A percentile compares a stretch with the other conserved stretches of the same genome.
Evolutionary conservation across 2,797 vertebrate genomes (phyloP).

Genomic region (Lepus townsendii): DNA sequence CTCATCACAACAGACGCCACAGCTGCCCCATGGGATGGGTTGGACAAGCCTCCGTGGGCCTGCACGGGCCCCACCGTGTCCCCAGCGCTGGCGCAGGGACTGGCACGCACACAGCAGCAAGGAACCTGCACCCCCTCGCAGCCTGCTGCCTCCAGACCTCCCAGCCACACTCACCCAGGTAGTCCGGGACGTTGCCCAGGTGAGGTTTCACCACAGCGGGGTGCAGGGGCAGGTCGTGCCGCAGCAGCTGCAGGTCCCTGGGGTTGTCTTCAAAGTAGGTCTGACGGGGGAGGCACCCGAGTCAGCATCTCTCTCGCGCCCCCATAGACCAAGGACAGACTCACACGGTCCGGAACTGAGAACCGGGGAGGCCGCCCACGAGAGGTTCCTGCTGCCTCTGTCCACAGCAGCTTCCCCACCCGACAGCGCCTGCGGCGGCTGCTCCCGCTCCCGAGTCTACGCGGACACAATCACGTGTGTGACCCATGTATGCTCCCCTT

Average conservation of each 20-base stretch:
- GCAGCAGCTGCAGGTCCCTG: constrained; percentile 94
- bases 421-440: neutral
- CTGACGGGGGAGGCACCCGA: constrained; percentile 79
- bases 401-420: neutral
- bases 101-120: no score
- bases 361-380: no score
- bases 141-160: fast-evolving
- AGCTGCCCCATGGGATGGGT: neutral
- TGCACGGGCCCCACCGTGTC: no score
- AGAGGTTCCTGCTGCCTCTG: neutral
- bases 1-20: neutral
- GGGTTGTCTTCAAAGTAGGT: constrained; percentile 97
- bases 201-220: constrained; percentile 95
- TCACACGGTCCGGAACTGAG: no score
- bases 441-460: neutral
- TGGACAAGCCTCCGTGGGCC: fast-evolving
- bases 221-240: constrained; percentile 95
- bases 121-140: neutral
- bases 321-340: neutral
- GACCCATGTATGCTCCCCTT: fast-evolving
- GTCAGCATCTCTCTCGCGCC: neutral
- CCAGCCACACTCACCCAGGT: constrained; percentile 90
- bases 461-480: neutral
- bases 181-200: constrained; percentile 94
- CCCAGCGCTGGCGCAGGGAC: neutral